Conservation (phyloP, 2,888 invertebrate species). For the Dendrolimus houi region DNA sequence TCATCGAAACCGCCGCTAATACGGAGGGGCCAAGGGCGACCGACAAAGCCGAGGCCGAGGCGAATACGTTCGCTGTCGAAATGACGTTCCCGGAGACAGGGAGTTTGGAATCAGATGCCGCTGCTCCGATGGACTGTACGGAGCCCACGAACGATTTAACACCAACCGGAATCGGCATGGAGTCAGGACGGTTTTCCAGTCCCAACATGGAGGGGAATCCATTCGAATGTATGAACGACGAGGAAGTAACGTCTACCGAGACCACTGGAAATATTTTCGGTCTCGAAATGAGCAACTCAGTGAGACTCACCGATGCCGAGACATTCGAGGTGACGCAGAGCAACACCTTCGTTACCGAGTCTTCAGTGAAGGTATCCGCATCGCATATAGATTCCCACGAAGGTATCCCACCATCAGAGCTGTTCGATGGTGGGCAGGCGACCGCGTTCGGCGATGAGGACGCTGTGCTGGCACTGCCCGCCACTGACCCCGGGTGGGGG, state of each 20-base stretch:
- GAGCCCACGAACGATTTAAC: conserved; percentile 29
- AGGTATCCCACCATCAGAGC: neutral
- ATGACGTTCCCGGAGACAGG: conserved; percentile 5
- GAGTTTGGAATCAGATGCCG: conserved; percentile 14
- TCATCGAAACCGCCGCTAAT: neutral
- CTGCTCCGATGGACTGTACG: conserved; percentile 53
- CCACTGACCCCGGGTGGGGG: conserved; percentile 39
- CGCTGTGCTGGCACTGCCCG: neutral
- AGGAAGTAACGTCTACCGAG: conserved; percentile 13
- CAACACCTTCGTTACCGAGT: conserved; percentile 12
- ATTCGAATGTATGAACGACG: conserved; percentile 35
- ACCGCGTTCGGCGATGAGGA: conserved; percentile 16
- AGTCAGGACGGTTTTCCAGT: too few relatives aligned
- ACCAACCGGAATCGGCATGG: conserved; percentile 10
- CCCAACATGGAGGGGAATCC: conserved; percentile 46
- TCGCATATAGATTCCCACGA: neutral
- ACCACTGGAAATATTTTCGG: conserved; percentile 32
- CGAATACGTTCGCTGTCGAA: neutral
- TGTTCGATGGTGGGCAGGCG: conserved; percentile 12
- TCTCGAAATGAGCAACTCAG: conserved; percentile 22
- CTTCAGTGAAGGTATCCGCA: conserved; percentile 7
- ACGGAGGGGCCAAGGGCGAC: neutral
- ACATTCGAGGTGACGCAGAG: conserved; percentile 18
- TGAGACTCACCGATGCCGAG: conserved; percentile 19
- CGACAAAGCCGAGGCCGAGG: neutral